phyloP scores from a whole-genome alignment of 2,888 invertebrate genomes.

The Drosophila recens region DNA sequence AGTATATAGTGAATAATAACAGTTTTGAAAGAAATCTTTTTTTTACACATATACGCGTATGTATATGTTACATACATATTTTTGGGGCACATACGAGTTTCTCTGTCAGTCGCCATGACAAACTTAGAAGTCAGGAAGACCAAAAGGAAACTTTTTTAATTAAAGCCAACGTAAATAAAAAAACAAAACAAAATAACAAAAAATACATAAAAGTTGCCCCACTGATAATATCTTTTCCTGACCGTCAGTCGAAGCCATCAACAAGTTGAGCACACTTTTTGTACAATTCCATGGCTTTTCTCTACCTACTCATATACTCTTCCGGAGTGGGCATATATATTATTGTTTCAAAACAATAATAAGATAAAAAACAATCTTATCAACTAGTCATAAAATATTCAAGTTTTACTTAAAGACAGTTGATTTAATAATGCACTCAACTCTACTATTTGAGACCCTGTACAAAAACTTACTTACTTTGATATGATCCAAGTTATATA shows the following conservation, averaged over 20 bases:
- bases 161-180: slow-evolving; percentile 46
- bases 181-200: slow-evolving; percentile 8
- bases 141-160: slow-evolving; percentile 65
- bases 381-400: not conserved
- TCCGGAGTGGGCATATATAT: not conserved
- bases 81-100: slow-evolving; percentile 3
- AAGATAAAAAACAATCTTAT: not conserved
- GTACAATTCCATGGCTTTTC: slow-evolving; percentile 5
- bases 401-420: too few relatives aligned
- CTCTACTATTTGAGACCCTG: not conserved
- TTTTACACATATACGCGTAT: not conserved
- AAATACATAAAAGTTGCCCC: slow-evolving; percentile 31
- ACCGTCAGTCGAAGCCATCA: slow-evolving; percentile 44
- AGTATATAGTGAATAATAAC: not conserved
- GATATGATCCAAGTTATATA: too few relatives aligned
- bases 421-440: not conserved
- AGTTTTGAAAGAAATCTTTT: not conserved
- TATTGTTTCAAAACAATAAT: not conserved
- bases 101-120: slow-evolving; percentile 36
- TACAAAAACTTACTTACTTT: not conserved
- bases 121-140: slow-evolving; percentile 18
- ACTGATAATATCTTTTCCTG: slow-evolving; percentile 53
- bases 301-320: slow-evolving; percentile 25
- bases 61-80: slow-evolving; percentile 1
- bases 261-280: slow-evolving; percentile 42